Conservation (phyloP, 2,113 vertebrate species). For the Tupaia tana region DNA sequence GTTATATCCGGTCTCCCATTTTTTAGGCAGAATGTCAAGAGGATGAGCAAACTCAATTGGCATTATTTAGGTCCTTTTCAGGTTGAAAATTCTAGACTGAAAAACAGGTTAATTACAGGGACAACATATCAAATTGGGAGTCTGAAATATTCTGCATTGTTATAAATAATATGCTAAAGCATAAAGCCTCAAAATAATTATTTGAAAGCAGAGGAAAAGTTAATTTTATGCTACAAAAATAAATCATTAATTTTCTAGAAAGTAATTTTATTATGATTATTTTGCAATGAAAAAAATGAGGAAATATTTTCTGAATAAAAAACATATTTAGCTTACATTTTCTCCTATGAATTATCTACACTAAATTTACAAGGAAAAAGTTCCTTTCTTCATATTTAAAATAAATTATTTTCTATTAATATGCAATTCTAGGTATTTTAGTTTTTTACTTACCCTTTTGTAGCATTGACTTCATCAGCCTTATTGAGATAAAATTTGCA, state of each 20-base stretch:
- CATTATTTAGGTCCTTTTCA: background rate
- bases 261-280: background rate
- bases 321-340: background rate
- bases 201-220: background rate
- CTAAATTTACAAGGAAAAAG: background rate
- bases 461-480: background rate
- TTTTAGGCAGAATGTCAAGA: background rate
- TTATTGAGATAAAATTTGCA: background rate
- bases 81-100: background rate
- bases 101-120: background rate
- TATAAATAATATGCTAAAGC: background rate
- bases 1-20: background rate
- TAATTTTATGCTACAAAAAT: background rate
- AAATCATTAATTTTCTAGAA: constrained; percentile 18
- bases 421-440: background rate
- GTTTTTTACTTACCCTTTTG: background rate
- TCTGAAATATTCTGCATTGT: background rate
- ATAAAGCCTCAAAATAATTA: background rate
- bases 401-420: background rate
- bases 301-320: background rate
- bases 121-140: background rate
- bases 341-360: background rate
- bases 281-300: background rate
- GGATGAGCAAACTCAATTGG: background rate
- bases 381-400: background rate